These are phyloP conservation scores for Chamaetylas fuelleborni DNA, from an alignment of 2,113 vertebrate genomes.

Conservation along the genomic window DNA sequence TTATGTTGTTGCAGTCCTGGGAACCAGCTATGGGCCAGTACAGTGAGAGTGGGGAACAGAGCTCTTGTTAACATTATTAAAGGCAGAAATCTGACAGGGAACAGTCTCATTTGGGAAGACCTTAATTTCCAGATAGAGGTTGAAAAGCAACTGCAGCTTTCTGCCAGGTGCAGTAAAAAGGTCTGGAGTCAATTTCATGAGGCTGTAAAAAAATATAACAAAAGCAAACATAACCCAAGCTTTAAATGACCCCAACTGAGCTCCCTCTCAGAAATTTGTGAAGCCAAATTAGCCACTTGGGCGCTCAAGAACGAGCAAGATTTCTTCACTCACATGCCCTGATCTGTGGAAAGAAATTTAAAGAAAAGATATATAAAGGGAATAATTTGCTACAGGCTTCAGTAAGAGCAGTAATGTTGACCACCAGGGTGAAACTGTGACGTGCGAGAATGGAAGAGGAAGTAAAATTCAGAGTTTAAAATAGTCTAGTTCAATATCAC, in stretches of 20 bases:
- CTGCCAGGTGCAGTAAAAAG: constrained; percentile 50
- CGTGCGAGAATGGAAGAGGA: background rate
- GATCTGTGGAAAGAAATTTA: background rate
- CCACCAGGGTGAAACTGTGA: background rate
- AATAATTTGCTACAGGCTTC: background rate
- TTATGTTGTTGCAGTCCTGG: background rate
- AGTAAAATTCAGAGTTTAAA: background rate
- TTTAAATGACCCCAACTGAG: constrained; percentile 21
- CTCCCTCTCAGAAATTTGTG: background rate
- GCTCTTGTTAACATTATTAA: background rate
- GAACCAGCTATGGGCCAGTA: background rate
- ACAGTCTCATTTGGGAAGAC: background rate
- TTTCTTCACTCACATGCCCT: background rate
- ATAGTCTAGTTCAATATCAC: background rate
- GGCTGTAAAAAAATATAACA: constrained; percentile 15
- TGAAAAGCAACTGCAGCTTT: constrained; percentile 15
- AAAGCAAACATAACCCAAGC: constrained; percentile 4
- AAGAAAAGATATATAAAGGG: background rate
- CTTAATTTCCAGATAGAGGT: constrained; percentile 4
- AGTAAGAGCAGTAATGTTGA: background rate
- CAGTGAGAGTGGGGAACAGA: background rate
- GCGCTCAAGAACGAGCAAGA: constrained; percentile 1
- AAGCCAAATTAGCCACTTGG: constrained; percentile 25
- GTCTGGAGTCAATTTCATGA: constrained; percentile 31
- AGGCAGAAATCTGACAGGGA: constrained; percentile 1